A percentile compares a stretch with the other conserved stretches of the same genome.
Conservation (phyloP, 2,888 invertebrate species). For the Muscina levida region DNA sequence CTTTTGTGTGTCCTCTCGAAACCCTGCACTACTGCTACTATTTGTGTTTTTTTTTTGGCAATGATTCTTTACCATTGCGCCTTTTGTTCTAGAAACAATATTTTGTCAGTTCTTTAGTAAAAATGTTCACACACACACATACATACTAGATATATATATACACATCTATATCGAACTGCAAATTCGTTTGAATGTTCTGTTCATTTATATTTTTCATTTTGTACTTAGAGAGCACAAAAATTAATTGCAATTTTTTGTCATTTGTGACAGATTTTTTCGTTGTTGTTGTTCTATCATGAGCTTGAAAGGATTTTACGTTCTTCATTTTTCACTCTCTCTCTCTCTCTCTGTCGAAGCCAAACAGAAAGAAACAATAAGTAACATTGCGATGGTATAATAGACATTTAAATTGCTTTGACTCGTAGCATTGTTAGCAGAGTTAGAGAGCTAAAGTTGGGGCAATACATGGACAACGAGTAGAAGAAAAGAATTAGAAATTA, state of each 20-base stretch:
- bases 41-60: slow-evolving; percentile 1
- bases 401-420: slow-evolving; percentile 57
- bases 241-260: slow-evolving; percentile 65
- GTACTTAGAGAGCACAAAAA: slow-evolving; percentile 49
- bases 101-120: slow-evolving; percentile 5
- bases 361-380: neutral
- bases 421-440: too few species aligned
- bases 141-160: neutral
- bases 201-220: neutral
- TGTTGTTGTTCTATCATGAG: slow-evolving; percentile 44
- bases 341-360: neutral
- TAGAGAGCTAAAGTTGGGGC: too few species aligned
- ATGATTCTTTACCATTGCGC: slow-evolving; percentile 12
- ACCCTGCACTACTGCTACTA: neutral
- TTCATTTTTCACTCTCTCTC: neutral
- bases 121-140: neutral
- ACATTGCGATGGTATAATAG: slow-evolving; percentile 35
- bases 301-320: slow-evolving; percentile 24
- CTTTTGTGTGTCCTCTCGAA: neutral
- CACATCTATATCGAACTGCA: neutral
- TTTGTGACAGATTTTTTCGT: slow-evolving; percentile 64
- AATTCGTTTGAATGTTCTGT: neutral
- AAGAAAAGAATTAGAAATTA: slow-evolving; percentile 37
- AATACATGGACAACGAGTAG: slow-evolving; percentile 3
- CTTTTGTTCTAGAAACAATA: slow-evolving; percentile 20